phyloP scores from a whole-genome alignment of 2,113 vertebrate genomes.

The Smithornis capensis region DNA sequence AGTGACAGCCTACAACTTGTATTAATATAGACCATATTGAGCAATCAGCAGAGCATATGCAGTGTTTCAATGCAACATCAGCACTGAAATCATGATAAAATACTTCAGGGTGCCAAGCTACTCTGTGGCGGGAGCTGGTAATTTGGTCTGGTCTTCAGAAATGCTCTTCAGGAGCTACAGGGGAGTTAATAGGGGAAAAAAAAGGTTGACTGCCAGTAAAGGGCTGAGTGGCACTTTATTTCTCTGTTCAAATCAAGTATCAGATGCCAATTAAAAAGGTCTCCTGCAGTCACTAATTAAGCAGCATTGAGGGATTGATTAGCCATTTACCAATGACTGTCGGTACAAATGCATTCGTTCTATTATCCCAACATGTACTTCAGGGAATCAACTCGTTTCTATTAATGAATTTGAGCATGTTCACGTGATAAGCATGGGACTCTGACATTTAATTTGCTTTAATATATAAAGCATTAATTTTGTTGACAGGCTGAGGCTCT shows the following conservation, averaged over 20 bases:
- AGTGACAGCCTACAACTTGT: conserved; percentile 59
- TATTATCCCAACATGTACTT: background rate
- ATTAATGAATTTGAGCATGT: background rate
- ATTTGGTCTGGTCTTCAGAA: background rate
- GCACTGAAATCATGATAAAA: conserved; percentile 53
- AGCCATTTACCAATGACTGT: conserved; percentile 35
- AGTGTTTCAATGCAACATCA: conserved; percentile 55
- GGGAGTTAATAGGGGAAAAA: background rate
- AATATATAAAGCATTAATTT: background rate
- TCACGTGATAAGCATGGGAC: background rate
- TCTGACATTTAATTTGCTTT: background rate
- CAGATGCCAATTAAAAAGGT: conserved; percentile 41
- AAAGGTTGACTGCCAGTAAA: background rate
- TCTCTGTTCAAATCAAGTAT: conserved; percentile 32
- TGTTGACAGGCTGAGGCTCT: background rate
- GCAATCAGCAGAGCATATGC: conserved; percentile 51
- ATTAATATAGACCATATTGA: conserved; percentile 53
- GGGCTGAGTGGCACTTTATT: conserved; percentile 17
- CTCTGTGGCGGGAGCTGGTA: background rate
- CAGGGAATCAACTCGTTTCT: background rate
- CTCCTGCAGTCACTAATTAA: conserved; percentile 19
- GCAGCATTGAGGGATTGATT: conserved; percentile 57
- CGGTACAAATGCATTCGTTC: conserved; percentile 16
- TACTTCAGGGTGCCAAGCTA: background rate
- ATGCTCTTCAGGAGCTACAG: background rate